Evolutionary conservation across 2,113 vertebrate species (phyloP).

Genomic region (Psilopogon haemacephalus): DNA sequence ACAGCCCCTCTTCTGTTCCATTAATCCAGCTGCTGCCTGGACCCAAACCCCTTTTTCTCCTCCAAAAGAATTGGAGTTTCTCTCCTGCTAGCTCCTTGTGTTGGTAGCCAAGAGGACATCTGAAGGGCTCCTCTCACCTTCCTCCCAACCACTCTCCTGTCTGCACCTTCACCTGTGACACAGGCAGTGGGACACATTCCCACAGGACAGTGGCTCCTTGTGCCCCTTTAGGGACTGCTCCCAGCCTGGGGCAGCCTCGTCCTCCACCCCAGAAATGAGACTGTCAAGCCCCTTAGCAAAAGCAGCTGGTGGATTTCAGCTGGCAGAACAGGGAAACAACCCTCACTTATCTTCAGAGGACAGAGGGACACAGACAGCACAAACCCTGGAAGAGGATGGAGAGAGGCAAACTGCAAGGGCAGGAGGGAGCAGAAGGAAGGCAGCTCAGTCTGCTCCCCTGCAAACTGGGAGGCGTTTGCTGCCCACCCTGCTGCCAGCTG

Average conservation of each 20-base stretch:
- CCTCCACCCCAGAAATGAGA: not conserved
- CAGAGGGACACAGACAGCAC: not conserved
- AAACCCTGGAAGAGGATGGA: not conserved
- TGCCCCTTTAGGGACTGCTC: not conserved
- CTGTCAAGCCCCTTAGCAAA: not conserved
- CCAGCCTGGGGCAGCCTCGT: not conserved
- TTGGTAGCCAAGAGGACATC: not conserved
- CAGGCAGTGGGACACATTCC: not conserved
- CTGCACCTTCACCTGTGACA: not conserved
- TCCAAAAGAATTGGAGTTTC: not conserved
- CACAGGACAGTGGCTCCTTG: not conserved
- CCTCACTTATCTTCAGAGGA: no score
- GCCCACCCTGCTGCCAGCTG: not conserved
- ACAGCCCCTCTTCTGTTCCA: not conserved
- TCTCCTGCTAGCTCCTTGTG: not conserved
- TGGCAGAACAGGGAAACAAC: not conserved
- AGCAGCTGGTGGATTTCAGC: not conserved
- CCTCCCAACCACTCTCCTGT: not conserved
- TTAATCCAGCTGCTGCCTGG: not conserved
- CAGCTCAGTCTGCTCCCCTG: conserved; percentile 20
- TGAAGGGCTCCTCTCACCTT: not conserved
- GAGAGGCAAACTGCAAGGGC: not conserved
- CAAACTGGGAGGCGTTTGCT: not conserved
- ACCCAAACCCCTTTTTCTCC: not conserved
- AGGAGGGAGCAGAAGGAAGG: not conserved